Base-by-base conservation (phyloP, 2,888 invertebrate species). In the Platycheirus rosarum region DNA sequence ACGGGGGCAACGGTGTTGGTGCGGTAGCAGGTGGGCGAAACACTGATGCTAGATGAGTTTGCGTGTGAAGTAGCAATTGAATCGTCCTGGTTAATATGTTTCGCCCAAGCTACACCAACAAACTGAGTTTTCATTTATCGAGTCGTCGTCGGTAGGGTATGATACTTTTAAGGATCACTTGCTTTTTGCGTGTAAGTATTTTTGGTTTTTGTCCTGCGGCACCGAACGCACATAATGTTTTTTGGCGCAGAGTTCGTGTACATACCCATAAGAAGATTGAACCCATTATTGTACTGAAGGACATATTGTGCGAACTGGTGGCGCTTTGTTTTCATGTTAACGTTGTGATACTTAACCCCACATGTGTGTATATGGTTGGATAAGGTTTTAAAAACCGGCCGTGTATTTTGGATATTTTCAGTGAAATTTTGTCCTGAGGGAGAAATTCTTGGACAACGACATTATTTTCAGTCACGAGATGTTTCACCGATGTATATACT, bases 1-100 rank as follows among this genome's bases (percentile, higher is more conserved):
- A 2, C 6, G 11, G 16, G 7, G 23, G 11, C 29, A 32, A 8
- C 23, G 23, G 23, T 6, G 23, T 6, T 23, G 23, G 3, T 23
- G 3, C 23, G n/a, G n/a, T n/a, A n/a, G n/a, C n/a, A n/a, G n/a
- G n/a, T n/a, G 26, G 6, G 26, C 26, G 26, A 26, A 2, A 26
- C 26, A 26, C 26, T 42, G 20, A 2, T 13, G 20, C n/a, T 37
- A 57, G 40, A 35, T 65, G 57, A 40, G 71, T 46, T 77, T 73
- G 71, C 77, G 73, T 77, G 71, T 51, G 16, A 51, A 77, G 44
- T 44, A 57, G 73, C 66, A 46, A 71, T 77, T 77, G 71, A 77
- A 71, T 57, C 16, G 57, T 68, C 57, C 57, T 68, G 57, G 57
- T 57, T 73, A 55, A 74, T 74, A 49, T 55, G n/a, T n/a, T n/a